Conservation (phyloP, 2,888 invertebrate species). For the Epiblema foenella region DNA sequence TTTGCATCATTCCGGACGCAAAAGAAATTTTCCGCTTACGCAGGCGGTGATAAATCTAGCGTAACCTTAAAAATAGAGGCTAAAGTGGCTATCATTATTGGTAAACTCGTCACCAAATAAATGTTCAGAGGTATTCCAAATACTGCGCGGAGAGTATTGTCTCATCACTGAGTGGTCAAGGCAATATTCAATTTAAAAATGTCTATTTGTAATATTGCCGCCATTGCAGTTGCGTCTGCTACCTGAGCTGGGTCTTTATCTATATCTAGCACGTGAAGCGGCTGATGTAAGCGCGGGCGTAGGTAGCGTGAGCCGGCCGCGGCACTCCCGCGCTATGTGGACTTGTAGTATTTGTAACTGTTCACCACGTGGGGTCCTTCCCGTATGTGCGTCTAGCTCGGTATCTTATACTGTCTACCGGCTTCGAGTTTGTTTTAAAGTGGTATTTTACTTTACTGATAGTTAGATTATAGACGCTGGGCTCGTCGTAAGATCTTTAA, state of each 20-base stretch:
- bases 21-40: no score
- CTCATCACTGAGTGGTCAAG: not conserved
- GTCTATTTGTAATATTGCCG: not conserved
- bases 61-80: no score
- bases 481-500: no score
- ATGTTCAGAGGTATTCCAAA: not conserved
- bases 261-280: constrained; percentile 35
- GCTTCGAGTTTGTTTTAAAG: not conserved
- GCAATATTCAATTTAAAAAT: constrained; percentile 1
- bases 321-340: constrained; percentile 12
- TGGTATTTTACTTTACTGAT: not conserved
- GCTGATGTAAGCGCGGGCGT: constrained; percentile 54
- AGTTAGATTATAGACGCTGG: no score
- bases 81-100: no score
- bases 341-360: not conserved
- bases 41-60: no score
- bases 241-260: constrained; percentile 9
- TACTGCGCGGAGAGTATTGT: not conserved
- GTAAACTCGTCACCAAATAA: not conserved
- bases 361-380: constrained; percentile 26
- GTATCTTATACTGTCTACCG: not conserved
- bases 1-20: no score
- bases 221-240: not conserved
- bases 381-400: constrained; percentile 4
- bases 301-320: constrained; percentile 47